Evolutionary conservation across 2,797 vertebrate species (phyloP).

Genomic region (Pogonophryne albipinna): DNA sequence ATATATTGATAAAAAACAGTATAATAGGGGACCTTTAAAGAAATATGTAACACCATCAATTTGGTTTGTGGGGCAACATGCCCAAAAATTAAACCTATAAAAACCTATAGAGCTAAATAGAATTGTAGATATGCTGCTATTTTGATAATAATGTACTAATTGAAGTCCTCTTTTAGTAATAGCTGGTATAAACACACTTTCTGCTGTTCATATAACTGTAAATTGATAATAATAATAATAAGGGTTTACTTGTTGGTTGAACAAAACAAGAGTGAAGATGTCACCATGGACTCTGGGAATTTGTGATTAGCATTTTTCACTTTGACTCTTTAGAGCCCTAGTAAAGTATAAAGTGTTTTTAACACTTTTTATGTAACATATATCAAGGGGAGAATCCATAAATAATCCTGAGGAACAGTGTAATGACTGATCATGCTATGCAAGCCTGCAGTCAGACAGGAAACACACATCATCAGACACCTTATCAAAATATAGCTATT

Average conservation of each 20-base stretch:
- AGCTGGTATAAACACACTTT: background rate
- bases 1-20: background rate
- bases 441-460: conserved; percentile 33
- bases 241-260: background rate
- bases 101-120: too few species aligned
- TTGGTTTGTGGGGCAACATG: background rate
- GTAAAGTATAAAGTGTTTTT: background rate
- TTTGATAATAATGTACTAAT: background rate
- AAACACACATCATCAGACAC: conserved; percentile 34
- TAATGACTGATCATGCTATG: background rate
- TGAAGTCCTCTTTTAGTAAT: background rate
- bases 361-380: background rate
- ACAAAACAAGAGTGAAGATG: background rate
- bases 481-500: conserved; percentile 63
- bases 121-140: background rate
- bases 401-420: conserved; percentile 9
- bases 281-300: background rate
- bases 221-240: background rate
- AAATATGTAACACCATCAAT: background rate
- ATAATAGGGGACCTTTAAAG: background rate
- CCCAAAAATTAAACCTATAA: background rate
- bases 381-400: background rate
- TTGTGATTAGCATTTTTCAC: background rate
- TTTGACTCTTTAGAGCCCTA: background rate
- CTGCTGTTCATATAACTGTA: background rate